Evolutionary conservation across 2,888 invertebrate species (phyloP).

Genomic region (Limenitis camilla): DNA sequence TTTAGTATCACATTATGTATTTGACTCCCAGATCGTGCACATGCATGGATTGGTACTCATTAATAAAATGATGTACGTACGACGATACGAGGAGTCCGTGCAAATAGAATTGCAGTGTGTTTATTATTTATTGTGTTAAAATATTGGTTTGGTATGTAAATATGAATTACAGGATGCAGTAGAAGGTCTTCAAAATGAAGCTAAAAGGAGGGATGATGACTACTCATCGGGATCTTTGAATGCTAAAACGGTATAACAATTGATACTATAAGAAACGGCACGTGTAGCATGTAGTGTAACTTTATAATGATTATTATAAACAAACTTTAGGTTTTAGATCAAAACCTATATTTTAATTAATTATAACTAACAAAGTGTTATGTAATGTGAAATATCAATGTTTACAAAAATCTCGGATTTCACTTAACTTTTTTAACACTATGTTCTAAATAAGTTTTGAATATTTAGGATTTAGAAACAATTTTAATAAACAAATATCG

Average conservation of each 20-base stretch:
- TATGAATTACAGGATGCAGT: conserved; percentile 63
- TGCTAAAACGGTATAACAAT: conserved; percentile 47
- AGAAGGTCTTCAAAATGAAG: conserved; percentile 53
- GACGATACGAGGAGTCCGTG: neutral
- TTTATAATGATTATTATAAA: too few species aligned
- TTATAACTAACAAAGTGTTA: too few species aligned
- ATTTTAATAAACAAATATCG: too few species aligned
- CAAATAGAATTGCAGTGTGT: neutral
- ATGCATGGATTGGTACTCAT: conserved; percentile 2
- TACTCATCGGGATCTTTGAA: conserved; percentile 38
- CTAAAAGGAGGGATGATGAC: conserved; percentile 54
- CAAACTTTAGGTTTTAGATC: too few species aligned
- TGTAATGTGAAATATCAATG: too few species aligned
- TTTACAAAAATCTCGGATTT: too few species aligned
- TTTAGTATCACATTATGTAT: neutral
- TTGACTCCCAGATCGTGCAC: neutral
- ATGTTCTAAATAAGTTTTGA: too few species aligned
- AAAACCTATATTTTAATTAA: too few species aligned
- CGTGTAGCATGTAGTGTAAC: conserved; percentile 5
- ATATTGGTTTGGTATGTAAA: conserved; percentile 55
- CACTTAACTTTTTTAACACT: too few species aligned
- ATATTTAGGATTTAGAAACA: too few species aligned
- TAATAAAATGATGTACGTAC: neutral
- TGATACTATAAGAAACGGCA: conserved; percentile 4
- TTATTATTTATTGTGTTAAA: conserved; percentile 4